These are phyloP conservation scores for Colaptes auratus DNA, from an alignment of 2,113 vertebrate species.

Conservation along the genomic window DNA sequence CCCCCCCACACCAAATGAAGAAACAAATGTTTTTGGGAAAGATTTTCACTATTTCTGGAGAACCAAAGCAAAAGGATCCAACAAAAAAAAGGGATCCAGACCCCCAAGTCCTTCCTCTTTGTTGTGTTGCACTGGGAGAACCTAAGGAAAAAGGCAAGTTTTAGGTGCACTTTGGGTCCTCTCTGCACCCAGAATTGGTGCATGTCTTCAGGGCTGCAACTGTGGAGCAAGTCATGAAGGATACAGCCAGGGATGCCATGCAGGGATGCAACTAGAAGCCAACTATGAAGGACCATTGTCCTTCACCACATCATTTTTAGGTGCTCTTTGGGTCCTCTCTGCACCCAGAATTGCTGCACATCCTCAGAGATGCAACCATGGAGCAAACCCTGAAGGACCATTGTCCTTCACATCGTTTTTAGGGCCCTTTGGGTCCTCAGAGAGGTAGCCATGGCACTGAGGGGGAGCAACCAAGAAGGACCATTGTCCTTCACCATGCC, in stretches of 20 bases:
- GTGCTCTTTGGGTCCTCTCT: not conserved
- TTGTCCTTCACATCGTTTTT: not conserved
- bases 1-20: not conserved
- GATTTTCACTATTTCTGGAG: not conserved
- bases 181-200: not conserved
- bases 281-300: too few species aligned
- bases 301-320: not conserved
- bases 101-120: not conserved
- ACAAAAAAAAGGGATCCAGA: fast-evolving
- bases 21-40: not conserved
- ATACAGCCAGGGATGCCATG: too few species aligned
- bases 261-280: too few species aligned
- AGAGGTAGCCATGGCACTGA: not conserved
- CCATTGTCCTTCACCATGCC: too few species aligned
- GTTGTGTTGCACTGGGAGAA: too few species aligned
- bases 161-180: not conserved
- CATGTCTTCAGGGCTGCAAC: not conserved
- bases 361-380: not conserved
- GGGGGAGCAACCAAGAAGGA: not conserved
- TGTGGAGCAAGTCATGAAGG: too few species aligned
- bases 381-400: not conserved
- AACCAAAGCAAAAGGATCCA: not conserved
- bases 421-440: not conserved
- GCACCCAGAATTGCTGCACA: not conserved
- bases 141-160: not conserved